A percentile compares a stretch with the other conserved stretches of the same genome.
Evolutionary conservation across 2,113 vertebrate species (phyloP).

Genomic region (Lophochroa leadbeateri): DNA sequence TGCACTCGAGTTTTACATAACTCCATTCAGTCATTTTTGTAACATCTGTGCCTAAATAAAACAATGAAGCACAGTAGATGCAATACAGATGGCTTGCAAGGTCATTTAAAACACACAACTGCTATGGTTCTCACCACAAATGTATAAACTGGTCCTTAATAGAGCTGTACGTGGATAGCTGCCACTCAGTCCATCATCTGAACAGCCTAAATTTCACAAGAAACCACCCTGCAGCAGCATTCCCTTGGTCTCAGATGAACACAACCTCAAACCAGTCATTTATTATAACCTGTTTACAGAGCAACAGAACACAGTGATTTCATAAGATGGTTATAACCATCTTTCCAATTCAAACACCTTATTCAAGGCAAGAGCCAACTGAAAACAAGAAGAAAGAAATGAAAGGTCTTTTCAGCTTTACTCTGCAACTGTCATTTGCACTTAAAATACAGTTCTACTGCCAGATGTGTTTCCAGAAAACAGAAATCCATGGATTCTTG

Average conservation of each 20-base stretch:
- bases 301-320: background rate
- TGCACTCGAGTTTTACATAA: background rate
- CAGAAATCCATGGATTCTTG: background rate
- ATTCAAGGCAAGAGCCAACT: background rate
- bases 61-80: background rate
- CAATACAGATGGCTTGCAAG: background rate
- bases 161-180: background rate
- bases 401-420: background rate
- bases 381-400: background rate
- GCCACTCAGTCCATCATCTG: accelerated
- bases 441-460: background rate
- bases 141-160: background rate
- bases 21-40: background rate
- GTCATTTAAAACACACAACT: background rate
- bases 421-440: background rate
- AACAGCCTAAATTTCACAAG: background rate
- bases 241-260: background rate
- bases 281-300: background rate
- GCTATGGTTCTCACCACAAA: background rate
- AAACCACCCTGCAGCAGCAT: background rate
- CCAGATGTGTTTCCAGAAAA: accelerated
- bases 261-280: background rate
- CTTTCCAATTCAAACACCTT: background rate
- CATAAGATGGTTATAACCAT: background rate
- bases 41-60: background rate